Percentiles rank a stretch among this genome's conserved stretches.
phyloP scores from a whole-genome alignment of 1,140 invertebrate species.

The Pogonus chalceus region DNA sequence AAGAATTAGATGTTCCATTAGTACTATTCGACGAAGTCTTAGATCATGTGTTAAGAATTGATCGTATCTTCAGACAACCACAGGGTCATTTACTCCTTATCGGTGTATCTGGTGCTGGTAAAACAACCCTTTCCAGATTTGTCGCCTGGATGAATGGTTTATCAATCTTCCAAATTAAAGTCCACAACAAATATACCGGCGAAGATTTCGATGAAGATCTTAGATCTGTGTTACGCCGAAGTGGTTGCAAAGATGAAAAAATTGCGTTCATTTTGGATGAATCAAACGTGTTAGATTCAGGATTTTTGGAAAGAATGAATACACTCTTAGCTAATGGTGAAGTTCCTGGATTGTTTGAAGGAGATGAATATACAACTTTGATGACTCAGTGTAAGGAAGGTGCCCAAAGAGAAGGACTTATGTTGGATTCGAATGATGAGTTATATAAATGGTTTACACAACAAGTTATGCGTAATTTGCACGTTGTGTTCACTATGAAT shows the following conservation, averaged over 20 bases:
- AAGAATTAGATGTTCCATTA: constrained; percentile 95
- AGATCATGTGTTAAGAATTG: constrained; percentile 96
- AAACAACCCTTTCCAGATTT: constrained; percentile 96
- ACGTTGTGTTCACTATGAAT: constrained; percentile 99
- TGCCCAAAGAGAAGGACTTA: constrained; percentile 92
- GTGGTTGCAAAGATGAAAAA: constrained; percentile 97
- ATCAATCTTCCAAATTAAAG: constrained; percentile 96
- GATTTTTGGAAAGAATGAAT: constrained; percentile 98
- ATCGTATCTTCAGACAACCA: constrained; percentile 97
- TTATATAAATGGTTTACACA: constrained; percentile 98
- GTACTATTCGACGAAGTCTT: constrained; percentile 98
- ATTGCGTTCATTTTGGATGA: constrained; percentile 99
- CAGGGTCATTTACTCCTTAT: constrained; percentile 95
- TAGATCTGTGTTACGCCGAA: constrained; percentile 80
- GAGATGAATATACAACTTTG: constrained; percentile 95
- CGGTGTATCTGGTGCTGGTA: constrained; percentile 95
- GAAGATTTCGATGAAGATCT: constrained; percentile 99
- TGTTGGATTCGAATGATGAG: constrained; percentile 97
- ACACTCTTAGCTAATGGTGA: constrained; percentile 98
- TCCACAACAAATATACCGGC: constrained; percentile 98
- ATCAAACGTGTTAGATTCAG: constrained; percentile 96
- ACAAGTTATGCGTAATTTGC: constrained; percentile 97
- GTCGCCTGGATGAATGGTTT: constrained; percentile 99
- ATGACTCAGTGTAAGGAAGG: constrained; percentile 99
- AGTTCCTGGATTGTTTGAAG: constrained; percentile 86